Percentiles rank a stretch among this genome's conserved stretches.
Evolutionary conservation across 2,113 vertebrate genomes (phyloP).

Genomic region (Gopherus flavomarginatus): DNA sequence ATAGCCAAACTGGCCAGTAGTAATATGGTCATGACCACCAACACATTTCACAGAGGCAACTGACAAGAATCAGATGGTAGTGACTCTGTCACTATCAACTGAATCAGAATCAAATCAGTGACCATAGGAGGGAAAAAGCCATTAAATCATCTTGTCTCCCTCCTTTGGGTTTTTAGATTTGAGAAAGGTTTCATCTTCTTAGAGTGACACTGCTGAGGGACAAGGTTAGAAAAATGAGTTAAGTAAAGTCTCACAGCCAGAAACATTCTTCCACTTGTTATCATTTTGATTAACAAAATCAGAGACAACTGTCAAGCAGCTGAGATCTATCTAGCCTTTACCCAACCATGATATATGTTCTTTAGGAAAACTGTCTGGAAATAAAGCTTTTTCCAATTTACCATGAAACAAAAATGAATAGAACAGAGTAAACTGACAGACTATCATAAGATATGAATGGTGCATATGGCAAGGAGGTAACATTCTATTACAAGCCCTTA

Average conservation of each 20-base stretch:
- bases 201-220: not conserved
- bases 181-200: not conserved
- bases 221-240: not conserved
- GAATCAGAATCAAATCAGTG: not conserved
- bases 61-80: not conserved
- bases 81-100: not conserved
- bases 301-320: not conserved
- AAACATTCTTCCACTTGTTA: not conserved
- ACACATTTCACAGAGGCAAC: not conserved
- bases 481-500: conserved; percentile 43
- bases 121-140: not conserved
- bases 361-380: conserved; percentile 21
- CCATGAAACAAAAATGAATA: conserved; percentile 22
- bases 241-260: not conserved
- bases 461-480: not conserved
- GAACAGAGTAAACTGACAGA: not conserved
- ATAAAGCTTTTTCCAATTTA: not conserved
- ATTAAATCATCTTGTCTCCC: not conserved
- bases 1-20: not conserved
- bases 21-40: not conserved
- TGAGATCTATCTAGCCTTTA: conserved; percentile 34
- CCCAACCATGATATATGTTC: not conserved
- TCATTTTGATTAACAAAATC: conserved; percentile 15
- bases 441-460: conserved; percentile 1
- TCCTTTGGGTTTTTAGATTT: not conserved